phyloP scores from a whole-genome alignment of 2,113 vertebrate genomes.

The Anas platyrhynchos region DNA sequence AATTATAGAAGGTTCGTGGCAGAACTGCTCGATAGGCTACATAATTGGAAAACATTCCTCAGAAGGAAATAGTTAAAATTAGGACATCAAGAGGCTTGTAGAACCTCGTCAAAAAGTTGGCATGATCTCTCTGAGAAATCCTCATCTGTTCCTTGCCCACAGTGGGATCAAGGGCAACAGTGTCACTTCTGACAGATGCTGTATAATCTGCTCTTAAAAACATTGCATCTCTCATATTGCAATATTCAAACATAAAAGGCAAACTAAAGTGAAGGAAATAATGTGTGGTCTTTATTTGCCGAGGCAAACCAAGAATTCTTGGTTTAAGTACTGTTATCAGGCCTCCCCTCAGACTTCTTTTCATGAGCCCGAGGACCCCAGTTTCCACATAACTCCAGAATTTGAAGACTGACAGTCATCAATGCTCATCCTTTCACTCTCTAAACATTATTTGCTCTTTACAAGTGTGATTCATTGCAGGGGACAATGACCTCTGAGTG shows the following conservation, averaged over 20 bases:
- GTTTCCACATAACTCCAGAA: not conserved
- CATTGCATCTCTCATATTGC: not conserved
- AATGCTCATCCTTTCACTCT: not conserved
- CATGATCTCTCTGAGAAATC: not conserved
- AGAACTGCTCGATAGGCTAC: not conserved
- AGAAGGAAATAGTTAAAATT: slow-evolving; percentile 38
- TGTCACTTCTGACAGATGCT: not conserved
- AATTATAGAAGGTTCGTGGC: not conserved
- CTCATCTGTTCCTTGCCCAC: slow-evolving; percentile 11
- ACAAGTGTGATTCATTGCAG: not conserved
- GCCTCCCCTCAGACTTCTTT: not conserved
- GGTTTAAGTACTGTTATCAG: not conserved
- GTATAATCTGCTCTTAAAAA: slow-evolving; percentile 3
- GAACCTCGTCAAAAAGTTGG: not conserved
- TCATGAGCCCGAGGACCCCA: not conserved
- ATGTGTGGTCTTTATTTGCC: not conserved
- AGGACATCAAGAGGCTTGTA: slow-evolving; percentile 12
- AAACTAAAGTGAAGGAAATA: not conserved
- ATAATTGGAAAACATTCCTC: not conserved
- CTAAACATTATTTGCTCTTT: not conserved
- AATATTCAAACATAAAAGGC: slow-evolving; percentile 8
- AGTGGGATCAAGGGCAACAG: not conserved
- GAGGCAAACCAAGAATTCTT: not conserved
- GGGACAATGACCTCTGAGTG: not conserved
- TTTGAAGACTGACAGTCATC: not conserved